Evolutionary conservation across 2,888 invertebrate species (phyloP), one percentile per base, ranked within the genome.

Genomic region (Lumbricus terrestris): DNA sequence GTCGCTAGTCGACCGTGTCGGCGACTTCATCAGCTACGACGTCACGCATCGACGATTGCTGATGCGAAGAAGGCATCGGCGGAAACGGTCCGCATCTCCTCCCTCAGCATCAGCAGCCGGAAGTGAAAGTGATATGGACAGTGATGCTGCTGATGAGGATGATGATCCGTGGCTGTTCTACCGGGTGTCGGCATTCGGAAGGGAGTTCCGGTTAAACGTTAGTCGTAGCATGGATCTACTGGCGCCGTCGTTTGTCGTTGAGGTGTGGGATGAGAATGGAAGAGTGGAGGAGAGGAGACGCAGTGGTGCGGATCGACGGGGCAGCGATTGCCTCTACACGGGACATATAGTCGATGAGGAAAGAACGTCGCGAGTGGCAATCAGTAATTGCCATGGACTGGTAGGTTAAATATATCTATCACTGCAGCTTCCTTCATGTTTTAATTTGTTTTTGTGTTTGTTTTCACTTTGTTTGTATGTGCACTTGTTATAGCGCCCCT

Each of bases 371-470:
- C 93, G 93, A 34, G 94, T 94, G 20, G 94, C 94, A 34, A 93
- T 94, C 90, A 94, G 94, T 92, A 94, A 94, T 92, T 94, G 94
- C 91, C 92, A 93, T 90, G 94, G 94, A n/a, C 90, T 94, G 93
- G 92, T 92, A 88, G n/a, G n/a, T n/a, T 6, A 29, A 16, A 29
- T n/a, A 2, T 0, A 4, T 69, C 69, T 0, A n/a, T 69, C 29
- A 11, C 11, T n/a, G n/a, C n/a, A 69, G 15, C n/a, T n/a, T 0
- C 8, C 8, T 69, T 69, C 69, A 8, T 0, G 13, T n/a, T 16
- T 69, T n/a, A n/a, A 69, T 16, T 13, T n/a, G 29, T 15, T 47
- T 47, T n/a, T n/a, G n/a, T n/a, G n/a, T n/a, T n/a, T n/a, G n/a
- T n/a, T n/a, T n/a, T n/a, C n/a, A n/a, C n/a, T n/a, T n/a, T n/a